These are phyloP conservation scores for Phymatocera aterrima DNA, from an alignment of 2,888 invertebrate genomes.

Conservation along the genomic window DNA sequence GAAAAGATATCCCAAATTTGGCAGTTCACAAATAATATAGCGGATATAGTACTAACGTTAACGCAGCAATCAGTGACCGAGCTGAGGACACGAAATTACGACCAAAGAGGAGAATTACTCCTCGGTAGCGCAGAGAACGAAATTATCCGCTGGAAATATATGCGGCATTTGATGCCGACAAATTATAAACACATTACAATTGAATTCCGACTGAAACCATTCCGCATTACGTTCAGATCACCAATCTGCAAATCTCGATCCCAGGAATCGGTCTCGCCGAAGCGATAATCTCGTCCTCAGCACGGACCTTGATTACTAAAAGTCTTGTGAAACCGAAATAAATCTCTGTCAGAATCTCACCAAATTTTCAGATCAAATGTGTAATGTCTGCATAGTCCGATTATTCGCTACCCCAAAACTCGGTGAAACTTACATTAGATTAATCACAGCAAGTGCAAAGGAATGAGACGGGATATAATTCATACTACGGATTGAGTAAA, in stretches of 20 bases:
- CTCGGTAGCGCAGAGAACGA: background rate
- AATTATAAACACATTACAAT: constrained; percentile 33
- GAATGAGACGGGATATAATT: background rate
- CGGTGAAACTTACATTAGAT: background rate
- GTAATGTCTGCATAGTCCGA: background rate
- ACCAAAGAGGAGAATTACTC: background rate
- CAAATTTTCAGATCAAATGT: background rate
- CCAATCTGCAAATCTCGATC: background rate
- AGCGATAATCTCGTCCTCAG: no score
- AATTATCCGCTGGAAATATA: background rate
- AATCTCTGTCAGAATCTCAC: background rate
- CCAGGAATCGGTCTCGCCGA: background rate
- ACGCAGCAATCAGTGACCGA: background rate
- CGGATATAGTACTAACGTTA: background rate
- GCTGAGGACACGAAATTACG: background rate
- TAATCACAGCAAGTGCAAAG: background rate
- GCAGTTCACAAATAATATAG: background rate
- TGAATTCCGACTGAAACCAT: background rate
- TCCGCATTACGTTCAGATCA: constrained; percentile 1
- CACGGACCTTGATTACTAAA: background rate
- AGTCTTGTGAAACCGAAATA: background rate
- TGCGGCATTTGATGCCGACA: background rate
- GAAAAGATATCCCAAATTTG: background rate
- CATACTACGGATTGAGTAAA: background rate
- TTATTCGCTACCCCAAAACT: background rate